Conservation (phyloP, 2,113 vertebrate species). For the Pycnonotus jocosus region DNA sequence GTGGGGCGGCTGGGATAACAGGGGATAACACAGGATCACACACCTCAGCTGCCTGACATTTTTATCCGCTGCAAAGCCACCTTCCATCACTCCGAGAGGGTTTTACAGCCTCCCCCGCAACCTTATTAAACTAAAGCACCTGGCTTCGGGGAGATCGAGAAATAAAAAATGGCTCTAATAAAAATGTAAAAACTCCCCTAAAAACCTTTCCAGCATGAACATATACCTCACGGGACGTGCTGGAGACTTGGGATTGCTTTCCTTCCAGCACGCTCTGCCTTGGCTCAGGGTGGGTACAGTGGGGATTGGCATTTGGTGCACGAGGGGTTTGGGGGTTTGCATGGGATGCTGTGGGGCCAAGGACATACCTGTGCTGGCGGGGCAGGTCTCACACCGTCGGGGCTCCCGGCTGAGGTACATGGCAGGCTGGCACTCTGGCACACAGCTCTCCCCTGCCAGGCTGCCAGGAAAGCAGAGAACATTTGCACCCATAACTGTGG, state of each 20-base stretch:
- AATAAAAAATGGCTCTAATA: slow-evolving; percentile 48
- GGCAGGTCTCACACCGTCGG: slow-evolving; percentile 79
- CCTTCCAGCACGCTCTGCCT: rapidly evolving
- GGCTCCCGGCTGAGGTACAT: slow-evolving; percentile 83
- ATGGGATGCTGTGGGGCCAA: rapidly evolving
- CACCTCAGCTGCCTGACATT: not conserved
- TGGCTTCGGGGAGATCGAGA: not conserved
- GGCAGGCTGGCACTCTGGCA: slow-evolving; percentile 80
- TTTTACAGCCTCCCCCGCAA: slow-evolving; percentile 29
- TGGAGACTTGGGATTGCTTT: not conserved
- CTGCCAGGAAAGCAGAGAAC: slow-evolving; percentile 55
- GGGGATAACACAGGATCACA: not conserved
- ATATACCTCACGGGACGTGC: not conserved
- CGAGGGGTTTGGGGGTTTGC: not conserved
- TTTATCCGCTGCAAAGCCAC: not conserved
- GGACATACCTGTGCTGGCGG: slow-evolving; percentile 76
- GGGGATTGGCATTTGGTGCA: not conserved
- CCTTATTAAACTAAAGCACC: slow-evolving; percentile 55
- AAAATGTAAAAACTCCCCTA: slow-evolving; percentile 43
- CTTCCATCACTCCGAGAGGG: not conserved
- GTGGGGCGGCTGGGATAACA: rapidly evolving
- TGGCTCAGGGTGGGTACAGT: rapidly evolving
- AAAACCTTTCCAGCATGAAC: not conserved
- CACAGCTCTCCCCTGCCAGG: slow-evolving; percentile 82
- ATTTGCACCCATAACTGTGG: not conserved